A percentile compares a stretch with the other conserved stretches of the same genome.
Evolutionary conservation across 2,888 invertebrate species (phyloP).

Genomic region (Ligdia adustata): DNA sequence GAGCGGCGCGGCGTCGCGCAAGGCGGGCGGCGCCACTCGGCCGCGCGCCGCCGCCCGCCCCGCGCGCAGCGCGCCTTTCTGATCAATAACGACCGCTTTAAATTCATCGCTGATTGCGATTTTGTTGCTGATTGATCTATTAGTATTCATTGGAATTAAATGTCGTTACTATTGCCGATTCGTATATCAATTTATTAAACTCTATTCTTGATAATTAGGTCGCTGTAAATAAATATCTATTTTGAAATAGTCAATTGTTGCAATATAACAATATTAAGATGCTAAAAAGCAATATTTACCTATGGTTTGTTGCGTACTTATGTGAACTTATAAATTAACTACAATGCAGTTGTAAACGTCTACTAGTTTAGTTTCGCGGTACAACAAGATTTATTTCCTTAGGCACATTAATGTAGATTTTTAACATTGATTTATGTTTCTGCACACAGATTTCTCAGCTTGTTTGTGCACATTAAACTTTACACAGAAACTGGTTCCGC

Average conservation of each 20-base stretch:
- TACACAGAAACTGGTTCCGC: constrained; percentile 20
- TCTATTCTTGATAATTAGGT: too few species aligned
- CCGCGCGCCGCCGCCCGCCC: constrained; percentile 37
- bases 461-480: constrained; percentile 28
- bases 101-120: constrained; percentile 23
- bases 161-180: too few species aligned
- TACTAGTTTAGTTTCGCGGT: constrained; percentile 24
- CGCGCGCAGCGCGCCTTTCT: constrained; percentile 38
- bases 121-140: constrained; percentile 3
- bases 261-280: too few species aligned
- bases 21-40: constrained; percentile 44
- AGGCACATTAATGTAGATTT: constrained; percentile 22
- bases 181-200: too few species aligned
- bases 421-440: constrained; percentile 32
- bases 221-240: too few species aligned
- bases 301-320: too few species aligned
- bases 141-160: too few species aligned
- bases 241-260: too few species aligned
- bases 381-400: constrained; percentile 26
- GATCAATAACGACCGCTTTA: constrained; percentile 29
- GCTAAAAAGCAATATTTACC: too few species aligned
- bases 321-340: not conserved
- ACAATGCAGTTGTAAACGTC: constrained; percentile 12
- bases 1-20: constrained; percentile 40
- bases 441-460: constrained; percentile 19